Evolutionary conservation across 2,113 vertebrate species (phyloP).

Genomic region (Bungarus multicinctus): DNA sequence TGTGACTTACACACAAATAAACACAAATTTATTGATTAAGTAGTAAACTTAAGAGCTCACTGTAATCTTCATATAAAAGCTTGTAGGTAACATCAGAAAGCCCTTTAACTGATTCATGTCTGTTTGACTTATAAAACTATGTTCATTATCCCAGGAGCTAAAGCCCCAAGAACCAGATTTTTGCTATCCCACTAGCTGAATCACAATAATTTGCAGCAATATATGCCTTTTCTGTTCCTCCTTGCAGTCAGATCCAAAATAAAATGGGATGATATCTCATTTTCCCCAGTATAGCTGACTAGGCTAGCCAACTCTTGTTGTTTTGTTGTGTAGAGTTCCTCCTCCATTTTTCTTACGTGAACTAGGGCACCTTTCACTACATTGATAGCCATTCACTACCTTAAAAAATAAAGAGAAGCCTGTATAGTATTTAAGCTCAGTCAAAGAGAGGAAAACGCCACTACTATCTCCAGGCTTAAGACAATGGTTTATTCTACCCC

Average conservation of each 20-base stretch:
- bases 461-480: background rate
- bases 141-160: background rate
- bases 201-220: accelerated
- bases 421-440: background rate
- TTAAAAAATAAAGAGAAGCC: background rate
- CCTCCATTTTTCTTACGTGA: background rate
- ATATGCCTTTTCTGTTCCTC: slow-evolving; percentile 12
- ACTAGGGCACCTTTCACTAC: background rate
- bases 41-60: background rate
- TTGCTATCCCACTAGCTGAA: background rate
- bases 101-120: background rate
- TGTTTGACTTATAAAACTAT: background rate
- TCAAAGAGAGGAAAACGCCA: background rate
- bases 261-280: background rate
- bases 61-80: background rate
- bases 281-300: background rate
- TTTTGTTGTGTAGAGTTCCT: background rate
- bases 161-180: background rate
- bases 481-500: background rate
- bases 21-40: background rate
- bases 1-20: background rate
- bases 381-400: background rate
- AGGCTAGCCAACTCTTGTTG: background rate
- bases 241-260: slow-evolving; percentile 4
- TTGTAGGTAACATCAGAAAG: background rate